Conservation (phyloP, 2,113 vertebrate genomes). For the Heptranchias perlo region DNA sequence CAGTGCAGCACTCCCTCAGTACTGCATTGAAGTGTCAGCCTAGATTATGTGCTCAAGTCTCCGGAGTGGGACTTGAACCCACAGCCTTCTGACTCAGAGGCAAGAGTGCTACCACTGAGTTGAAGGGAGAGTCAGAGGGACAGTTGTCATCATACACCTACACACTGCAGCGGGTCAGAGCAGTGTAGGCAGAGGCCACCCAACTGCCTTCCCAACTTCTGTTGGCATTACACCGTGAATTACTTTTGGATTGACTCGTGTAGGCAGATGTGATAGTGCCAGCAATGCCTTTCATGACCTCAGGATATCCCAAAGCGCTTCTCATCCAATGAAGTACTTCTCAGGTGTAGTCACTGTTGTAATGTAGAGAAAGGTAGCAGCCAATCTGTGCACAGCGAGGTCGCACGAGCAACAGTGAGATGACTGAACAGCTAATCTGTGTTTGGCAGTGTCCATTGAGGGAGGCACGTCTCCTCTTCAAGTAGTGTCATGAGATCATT, state of each 20-base stretch:
- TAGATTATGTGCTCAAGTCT: neutral
- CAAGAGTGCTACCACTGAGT: neutral
- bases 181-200: neutral
- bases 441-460: neutral
- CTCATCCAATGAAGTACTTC: neutral
- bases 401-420: neutral
- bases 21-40: no score
- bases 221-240: neutral
- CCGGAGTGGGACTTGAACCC: neutral
- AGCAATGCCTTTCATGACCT: neutral
- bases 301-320: neutral
- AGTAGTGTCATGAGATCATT: neutral
- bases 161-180: no score
- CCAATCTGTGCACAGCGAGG: neutral
- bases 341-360: neutral
- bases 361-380: neutral
- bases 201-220: neutral
- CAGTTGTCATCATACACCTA: no score
- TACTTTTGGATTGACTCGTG: neutral
- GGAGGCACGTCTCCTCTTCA: neutral
- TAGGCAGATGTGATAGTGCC: neutral
- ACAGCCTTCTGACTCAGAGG: neutral
- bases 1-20: neutral
- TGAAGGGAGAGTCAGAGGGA: neutral
- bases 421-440: neutral